phyloP scores from a whole-genome alignment of 2,888 invertebrate genomes.

The Pterostichus niger region DNA sequence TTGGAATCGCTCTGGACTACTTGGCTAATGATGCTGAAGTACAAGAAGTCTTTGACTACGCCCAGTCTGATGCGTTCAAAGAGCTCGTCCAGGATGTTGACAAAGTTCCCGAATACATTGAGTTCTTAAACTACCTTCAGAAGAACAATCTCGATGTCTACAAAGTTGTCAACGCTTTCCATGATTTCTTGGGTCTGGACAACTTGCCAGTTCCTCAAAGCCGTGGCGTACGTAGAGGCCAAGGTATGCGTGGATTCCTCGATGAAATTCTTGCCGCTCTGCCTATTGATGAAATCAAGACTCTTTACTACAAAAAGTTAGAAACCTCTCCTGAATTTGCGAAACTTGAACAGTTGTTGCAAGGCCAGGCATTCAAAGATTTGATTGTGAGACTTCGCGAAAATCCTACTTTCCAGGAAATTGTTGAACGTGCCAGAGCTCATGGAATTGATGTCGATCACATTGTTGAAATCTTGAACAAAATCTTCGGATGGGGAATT shows the following conservation, averaged over 20 bases:
- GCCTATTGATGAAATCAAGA: constrained; percentile 71
- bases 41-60: constrained; percentile 69
- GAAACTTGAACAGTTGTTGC: too few species aligned
- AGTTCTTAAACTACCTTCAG: constrained; percentile 71
- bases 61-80: constrained; percentile 71
- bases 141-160: constrained; percentile 71
- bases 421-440: too few species aligned
- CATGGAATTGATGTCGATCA: too few species aligned
- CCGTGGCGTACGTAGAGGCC: constrained; percentile 68
- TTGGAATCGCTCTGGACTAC: constrained; percentile 69
- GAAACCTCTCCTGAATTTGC: constrained; percentile 67
- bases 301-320: constrained; percentile 71
- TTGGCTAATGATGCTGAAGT: constrained; percentile 70
- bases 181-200: constrained; percentile 70
- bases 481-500: too few species aligned
- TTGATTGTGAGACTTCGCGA: too few species aligned
- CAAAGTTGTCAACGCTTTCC: constrained; percentile 69
- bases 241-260: constrained; percentile 69
- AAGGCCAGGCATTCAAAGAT: too few species aligned
- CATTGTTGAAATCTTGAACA: too few species aligned
- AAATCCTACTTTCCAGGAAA: too few species aligned
- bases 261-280: constrained; percentile 70
- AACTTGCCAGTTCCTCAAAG: neutral
- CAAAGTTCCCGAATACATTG: neutral
- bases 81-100: constrained; percentile 68